These are phyloP conservation scores for Asobara japonica DNA, from an alignment of 1,140 invertebrate genomes.

Conservation along the genomic window DNA sequence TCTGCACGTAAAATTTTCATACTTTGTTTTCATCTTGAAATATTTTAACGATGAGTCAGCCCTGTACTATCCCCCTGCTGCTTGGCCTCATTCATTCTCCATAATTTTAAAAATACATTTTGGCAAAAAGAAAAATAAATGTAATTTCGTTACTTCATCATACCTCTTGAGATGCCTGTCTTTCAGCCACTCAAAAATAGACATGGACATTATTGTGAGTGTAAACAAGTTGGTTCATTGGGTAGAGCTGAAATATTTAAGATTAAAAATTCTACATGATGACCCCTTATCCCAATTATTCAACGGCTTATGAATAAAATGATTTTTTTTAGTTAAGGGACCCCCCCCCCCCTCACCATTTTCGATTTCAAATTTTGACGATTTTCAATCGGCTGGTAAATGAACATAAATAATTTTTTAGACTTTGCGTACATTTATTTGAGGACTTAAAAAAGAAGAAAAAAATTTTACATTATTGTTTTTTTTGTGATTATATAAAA, in stretches of 20 bases:
- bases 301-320: background rate
- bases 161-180: background rate
- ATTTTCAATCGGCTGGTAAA: too few species aligned
- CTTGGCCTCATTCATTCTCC: background rate
- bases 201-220: background rate
- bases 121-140: background rate
- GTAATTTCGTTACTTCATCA: background rate
- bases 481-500: too few species aligned
- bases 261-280: background rate
- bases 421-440: too few species aligned
- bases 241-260: background rate
- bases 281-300: background rate
- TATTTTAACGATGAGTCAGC: background rate
- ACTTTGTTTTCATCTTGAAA: background rate
- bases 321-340: background rate
- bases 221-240: background rate
- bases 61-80: background rate
- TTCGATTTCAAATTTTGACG: too few species aligned
- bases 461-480: too few species aligned
- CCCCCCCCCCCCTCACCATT: too few species aligned
- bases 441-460: too few species aligned
- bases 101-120: conserved; percentile 2
- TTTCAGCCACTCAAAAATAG: background rate
- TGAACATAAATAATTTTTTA: too few species aligned
- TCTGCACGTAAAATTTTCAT: background rate